Evolutionary conservation across 2,113 vertebrate genomes (phyloP).

Genomic region (Syngnathus scovelli): DNA sequence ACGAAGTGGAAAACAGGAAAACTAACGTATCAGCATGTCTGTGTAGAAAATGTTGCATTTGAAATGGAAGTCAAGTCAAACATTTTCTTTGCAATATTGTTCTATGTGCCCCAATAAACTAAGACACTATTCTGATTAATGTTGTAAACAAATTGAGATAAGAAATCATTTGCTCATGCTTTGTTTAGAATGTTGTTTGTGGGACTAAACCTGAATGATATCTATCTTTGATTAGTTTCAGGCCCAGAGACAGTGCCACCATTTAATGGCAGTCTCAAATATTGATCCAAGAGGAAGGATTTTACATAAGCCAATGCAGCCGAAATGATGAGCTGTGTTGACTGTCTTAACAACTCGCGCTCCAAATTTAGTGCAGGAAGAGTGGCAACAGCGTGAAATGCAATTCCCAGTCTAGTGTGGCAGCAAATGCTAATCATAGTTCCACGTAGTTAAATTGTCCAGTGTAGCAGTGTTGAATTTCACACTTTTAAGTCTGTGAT

Average conservation of each 20-base stretch:
- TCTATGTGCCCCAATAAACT: too few species aligned
- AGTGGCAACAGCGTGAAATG: constrained; percentile 58
- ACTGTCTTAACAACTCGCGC: constrained; percentile 36
- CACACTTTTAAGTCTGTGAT: constrained; percentile 1
- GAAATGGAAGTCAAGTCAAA: neutral
- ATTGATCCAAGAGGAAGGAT: neutral
- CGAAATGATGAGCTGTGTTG: constrained; percentile 41
- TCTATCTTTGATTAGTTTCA: too few species aligned
- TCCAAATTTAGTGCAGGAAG: constrained; percentile 60
- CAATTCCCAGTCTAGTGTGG: constrained; percentile 25
- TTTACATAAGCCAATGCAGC: constrained; percentile 3
- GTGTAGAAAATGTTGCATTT: neutral
- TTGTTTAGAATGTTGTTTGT: too few species aligned
- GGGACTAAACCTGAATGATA: too few species aligned
- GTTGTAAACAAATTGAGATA: too few species aligned
- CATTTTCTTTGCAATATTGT: neutral
- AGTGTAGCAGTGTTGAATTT: constrained; percentile 3
- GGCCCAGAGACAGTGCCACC: too few species aligned
- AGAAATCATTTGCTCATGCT: too few species aligned
- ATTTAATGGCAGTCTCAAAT: neutral
- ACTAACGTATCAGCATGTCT: constrained; percentile 63
- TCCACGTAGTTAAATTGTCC: constrained; percentile 12
- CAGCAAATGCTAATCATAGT: constrained; percentile 22
- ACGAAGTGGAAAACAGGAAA: constrained; percentile 54
- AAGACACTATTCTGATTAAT: too few species aligned